Evolutionary conservation across 2,888 invertebrate genomes (phyloP).

Genomic region (Drosophila setosimentum): DNA sequence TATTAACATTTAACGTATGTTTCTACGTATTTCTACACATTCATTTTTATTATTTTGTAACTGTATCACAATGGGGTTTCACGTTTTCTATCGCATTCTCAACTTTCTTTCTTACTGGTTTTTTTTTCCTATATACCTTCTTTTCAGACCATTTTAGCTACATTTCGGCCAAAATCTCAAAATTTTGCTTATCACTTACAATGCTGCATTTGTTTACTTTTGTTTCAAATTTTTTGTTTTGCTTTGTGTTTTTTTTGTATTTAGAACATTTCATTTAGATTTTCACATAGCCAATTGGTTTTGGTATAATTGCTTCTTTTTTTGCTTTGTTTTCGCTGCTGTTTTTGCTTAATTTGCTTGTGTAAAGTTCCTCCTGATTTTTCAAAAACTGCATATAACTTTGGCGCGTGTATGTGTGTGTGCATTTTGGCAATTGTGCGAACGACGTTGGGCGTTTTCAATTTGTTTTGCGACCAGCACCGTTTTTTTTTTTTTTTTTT

Average conservation of each 20-base stretch:
- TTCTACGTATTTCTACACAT: constrained; percentile 57
- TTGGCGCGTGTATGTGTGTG: constrained; percentile 58
- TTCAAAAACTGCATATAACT: constrained; percentile 58
- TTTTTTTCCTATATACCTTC: not conserved
- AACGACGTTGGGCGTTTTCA: constrained; percentile 28
- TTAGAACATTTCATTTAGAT: constrained; percentile 24
- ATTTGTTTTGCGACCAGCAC: constrained; percentile 46
- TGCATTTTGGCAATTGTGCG: constrained; percentile 67
- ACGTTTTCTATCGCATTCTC: constrained; percentile 24
- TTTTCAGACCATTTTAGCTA: constrained; percentile 23
- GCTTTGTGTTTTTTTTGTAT: constrained; percentile 14
- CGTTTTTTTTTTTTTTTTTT: constrained; percentile 21
- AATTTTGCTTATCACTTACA: constrained; percentile 56
- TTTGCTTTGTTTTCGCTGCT: not conserved
- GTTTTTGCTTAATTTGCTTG: constrained; percentile 21
- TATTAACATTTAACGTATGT: constrained; percentile 58
- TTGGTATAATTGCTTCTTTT: constrained; percentile 6
- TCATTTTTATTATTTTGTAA: constrained; percentile 55
- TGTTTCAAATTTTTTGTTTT: not conserved
- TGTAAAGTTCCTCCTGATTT: constrained; percentile 25
- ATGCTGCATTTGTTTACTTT: constrained; percentile 42
- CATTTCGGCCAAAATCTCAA: constrained; percentile 49
- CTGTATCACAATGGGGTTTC: constrained; percentile 61
- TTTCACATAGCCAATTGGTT: constrained; percentile 36
- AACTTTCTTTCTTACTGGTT: constrained; percentile 6